Evolutionary conservation across 2,888 invertebrate genomes (phyloP).

Genomic region (Nomada fucata): DNA sequence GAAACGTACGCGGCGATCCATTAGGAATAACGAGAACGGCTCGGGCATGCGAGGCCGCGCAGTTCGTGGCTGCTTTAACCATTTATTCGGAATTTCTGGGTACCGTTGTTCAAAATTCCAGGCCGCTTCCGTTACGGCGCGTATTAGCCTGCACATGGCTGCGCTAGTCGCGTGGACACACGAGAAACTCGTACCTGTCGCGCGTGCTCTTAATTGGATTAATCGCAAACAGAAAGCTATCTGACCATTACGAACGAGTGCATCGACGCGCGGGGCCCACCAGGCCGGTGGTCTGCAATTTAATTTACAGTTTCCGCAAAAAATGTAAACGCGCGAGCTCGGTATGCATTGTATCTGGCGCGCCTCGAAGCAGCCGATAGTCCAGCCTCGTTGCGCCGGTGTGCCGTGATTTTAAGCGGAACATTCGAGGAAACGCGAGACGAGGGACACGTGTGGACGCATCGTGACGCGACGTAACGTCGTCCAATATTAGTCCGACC

Average conservation of each 20-base stretch:
- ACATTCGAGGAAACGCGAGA: neutral
- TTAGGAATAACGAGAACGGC: slow-evolving; percentile 41
- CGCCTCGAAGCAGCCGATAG: slow-evolving; percentile 1
- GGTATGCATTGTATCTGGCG: neutral
- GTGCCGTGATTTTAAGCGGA: neutral
- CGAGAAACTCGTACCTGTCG: slow-evolving; percentile 6
- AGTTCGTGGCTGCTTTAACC: slow-evolving; percentile 26
- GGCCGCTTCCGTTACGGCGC: slow-evolving; percentile 19
- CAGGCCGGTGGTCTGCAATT: slow-evolving; percentile 51
- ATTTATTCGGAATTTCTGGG: slow-evolving; percentile 41
- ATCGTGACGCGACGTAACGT: neutral
- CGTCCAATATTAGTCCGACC: slow-evolving; percentile 24
- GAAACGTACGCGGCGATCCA: slow-evolving; percentile 43
- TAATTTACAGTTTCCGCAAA: slow-evolving; percentile 3
- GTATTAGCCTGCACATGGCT: slow-evolving; percentile 39
- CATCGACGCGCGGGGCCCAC: slow-evolving; percentile 37
- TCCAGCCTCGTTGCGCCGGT: neutral
- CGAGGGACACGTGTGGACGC: neutral
- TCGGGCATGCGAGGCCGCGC: slow-evolving; percentile 1
- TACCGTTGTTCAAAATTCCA: slow-evolving; percentile 59
- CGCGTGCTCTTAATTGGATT: slow-evolving; percentile 41
- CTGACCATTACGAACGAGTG: slow-evolving; percentile 27
- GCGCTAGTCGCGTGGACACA: slow-evolving; percentile 1
- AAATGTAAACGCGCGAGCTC: too few species aligned
- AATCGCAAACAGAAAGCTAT: slow-evolving; percentile 29